A percentile compares a stretch with the other conserved stretches of the same genome.
phyloP scores from a whole-genome alignment of 2,888 invertebrate genomes.

The Ceramica pisi region DNA sequence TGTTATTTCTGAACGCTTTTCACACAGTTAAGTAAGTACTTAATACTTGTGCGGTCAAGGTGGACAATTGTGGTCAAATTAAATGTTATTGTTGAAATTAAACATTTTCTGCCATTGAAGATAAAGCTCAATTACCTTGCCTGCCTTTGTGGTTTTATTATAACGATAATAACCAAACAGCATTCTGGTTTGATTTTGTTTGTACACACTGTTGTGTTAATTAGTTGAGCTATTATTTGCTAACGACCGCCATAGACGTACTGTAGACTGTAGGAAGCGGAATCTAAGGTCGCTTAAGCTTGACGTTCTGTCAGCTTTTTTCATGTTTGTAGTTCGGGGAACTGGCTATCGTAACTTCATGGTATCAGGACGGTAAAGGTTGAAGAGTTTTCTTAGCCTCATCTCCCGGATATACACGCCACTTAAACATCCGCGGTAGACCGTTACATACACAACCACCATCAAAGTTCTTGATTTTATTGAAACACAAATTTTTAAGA shows the following conservation, averaged over 20 bases:
- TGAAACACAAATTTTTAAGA: constrained; percentile 1
- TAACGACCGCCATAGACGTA: neutral
- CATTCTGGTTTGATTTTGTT: constrained; percentile 24
- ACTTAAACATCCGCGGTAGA: neutral
- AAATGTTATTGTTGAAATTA: constrained; percentile 3
- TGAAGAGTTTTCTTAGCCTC: neutral
- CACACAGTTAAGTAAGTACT: neutral
- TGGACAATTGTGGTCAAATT: neutral
- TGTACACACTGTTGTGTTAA: constrained; percentile 15
- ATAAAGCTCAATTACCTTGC: neutral
- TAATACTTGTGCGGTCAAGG: neutral
- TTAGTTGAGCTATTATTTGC: constrained; percentile 14
- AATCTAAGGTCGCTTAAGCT: neutral
- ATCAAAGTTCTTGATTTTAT: neutral
- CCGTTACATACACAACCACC: neutral
- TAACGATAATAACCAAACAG: neutral
- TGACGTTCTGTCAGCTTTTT: neutral
- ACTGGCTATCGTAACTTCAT: too few relatives aligned
- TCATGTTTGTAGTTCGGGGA: neutral
- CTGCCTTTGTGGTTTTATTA: constrained; percentile 3
- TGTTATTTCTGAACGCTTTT: neutral
- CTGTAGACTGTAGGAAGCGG: constrained; percentile 7
- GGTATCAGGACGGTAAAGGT: too few relatives aligned
- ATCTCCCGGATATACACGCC: neutral
- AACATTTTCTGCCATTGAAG: neutral